Evolutionary conservation across 2,113 vertebrate species (phyloP), one percentile per base, ranked within the genome.

Genomic region (Nettapus auritus): DNA sequence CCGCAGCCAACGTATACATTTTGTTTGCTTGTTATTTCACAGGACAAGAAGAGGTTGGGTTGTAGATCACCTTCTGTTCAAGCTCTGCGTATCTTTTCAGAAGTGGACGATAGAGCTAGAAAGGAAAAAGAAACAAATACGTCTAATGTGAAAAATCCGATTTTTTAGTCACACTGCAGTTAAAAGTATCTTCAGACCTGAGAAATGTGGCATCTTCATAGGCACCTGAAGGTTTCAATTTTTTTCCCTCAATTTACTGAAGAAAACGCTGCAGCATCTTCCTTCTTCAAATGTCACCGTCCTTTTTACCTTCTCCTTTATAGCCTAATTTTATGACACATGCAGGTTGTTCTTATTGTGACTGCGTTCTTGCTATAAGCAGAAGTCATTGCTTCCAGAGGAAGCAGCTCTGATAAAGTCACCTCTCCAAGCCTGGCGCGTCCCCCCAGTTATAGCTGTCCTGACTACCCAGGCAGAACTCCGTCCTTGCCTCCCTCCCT

Each of bases 11-110:
- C 73, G 86, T 62, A 88, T 89, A 93, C 71, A 94, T 96, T 94
- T 93, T 90, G 55, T 82, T 84, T 87, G 74, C 88, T 95, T 92
- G 77, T 64, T 96, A 96, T 90, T 96, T 94, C 0, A 0, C 62
- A 77, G 84, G 88, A 91, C 86, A 82, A 92, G 91, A 96, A 31
- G 96, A 95, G 88, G 70, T 31, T 94, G 92, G 6, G 60, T 50
- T 87, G 92, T 15, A 94, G 93, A 97, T 76, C 89, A 97, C 89
- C 84, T 95, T 94, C 68, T 97, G 94, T 71, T 98, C 98, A 91
- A 98, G 97, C 55, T 95, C 96, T 86, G 96, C 95, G 8, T 98
- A 98, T 97, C 98, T 97, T 90, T 96, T 96, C 89, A 98, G 93
- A 77, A 98, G 97, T 42, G 97, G 97, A 59, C 23, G 36, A 82